phyloP scores from a whole-genome alignment of 2,113 vertebrate species.

The Bos javanicus region DNA sequence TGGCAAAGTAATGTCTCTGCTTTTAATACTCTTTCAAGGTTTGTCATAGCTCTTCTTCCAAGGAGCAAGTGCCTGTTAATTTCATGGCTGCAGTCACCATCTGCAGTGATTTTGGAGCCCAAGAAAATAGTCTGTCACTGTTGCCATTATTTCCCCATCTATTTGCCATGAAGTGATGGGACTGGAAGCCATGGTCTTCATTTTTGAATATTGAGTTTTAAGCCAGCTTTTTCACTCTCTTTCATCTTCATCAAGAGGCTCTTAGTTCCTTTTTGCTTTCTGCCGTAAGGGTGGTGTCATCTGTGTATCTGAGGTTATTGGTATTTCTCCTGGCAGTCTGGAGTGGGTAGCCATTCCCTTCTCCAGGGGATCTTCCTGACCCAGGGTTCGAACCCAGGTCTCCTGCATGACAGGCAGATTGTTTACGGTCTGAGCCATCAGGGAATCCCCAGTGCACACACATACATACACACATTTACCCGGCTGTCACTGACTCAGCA shows the following conservation, averaged over 20 bases:
- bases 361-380: not conserved
- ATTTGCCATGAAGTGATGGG: not conserved
- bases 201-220: not conserved
- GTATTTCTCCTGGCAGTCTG: not conserved
- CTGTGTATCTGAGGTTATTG: not conserved
- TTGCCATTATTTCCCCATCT: not conserved
- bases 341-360: not conserved
- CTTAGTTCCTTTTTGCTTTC: not conserved
- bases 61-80: not conserved
- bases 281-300: not conserved
- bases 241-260: not conserved
- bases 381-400: not conserved
- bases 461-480: not conserved
- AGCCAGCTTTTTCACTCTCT: not conserved
- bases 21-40: not conserved
- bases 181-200: not conserved
- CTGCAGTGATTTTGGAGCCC: not conserved
- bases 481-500: not conserved
- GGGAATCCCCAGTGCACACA: not conserved
- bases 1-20: not conserved
- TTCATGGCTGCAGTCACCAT: not conserved
- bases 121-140: not conserved
- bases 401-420: not conserved
- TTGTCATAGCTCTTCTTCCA: not conserved
- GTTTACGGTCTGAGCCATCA: not conserved